These are phyloP conservation scores for Charadrius vociferus DNA, from an alignment of 2,113 vertebrate species.

Conservation along the genomic window DNA sequence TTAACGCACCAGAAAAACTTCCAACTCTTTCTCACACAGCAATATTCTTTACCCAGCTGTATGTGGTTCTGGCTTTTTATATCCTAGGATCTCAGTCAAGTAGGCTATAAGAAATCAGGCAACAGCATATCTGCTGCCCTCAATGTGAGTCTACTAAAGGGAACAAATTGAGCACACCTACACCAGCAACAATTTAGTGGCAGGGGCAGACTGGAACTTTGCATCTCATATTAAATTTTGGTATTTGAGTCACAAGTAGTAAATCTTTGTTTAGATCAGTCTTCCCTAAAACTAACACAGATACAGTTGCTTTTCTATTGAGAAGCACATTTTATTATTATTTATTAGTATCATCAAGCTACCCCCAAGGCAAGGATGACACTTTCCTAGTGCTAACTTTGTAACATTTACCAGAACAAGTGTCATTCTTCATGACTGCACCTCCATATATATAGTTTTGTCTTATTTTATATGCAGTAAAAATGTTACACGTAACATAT, in stretches of 20 bases:
- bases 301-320: neutral
- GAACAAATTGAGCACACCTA: neutral
- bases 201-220: neutral
- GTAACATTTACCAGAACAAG: neutral
- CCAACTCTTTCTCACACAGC: neutral
- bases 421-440: neutral
- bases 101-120: neutral
- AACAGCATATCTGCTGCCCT: neutral
- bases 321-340: neutral
- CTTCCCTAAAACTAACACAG: neutral
- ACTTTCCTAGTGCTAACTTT: neutral
- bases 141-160: neutral
- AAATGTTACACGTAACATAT: neutral
- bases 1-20: neutral
- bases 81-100: neutral
- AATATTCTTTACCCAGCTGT: neutral
- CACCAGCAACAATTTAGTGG: rapidly evolving
- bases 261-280: neutral
- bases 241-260: neutral
- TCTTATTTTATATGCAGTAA: neutral
- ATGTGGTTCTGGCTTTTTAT: neutral
- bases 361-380: neutral
- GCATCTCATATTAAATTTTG: neutral
- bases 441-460: neutral
- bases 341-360: neutral